Evolutionary conservation across 2,113 vertebrate species (phyloP).

Genomic region (Alaudala cheleensis): DNA sequence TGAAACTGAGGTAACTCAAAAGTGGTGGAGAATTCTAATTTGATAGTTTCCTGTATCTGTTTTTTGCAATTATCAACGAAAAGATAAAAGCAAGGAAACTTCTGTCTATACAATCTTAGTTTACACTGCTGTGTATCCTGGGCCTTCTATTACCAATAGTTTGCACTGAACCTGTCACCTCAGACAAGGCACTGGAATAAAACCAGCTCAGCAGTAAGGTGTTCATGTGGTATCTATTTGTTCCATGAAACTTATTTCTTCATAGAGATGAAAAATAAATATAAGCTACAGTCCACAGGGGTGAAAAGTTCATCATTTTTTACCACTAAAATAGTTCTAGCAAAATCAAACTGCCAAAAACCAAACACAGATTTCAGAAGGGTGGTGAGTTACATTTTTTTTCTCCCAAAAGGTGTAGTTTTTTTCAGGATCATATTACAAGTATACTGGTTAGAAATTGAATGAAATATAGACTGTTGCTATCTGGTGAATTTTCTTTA

Average conservation of each 20-base stretch:
- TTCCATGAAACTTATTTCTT: neutral
- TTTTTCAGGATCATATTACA: neutral
- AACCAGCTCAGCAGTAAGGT: fast-evolving
- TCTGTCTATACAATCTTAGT: neutral
- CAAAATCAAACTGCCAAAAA: neutral
- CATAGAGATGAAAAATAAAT: neutral
- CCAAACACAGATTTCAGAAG: neutral
- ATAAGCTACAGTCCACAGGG: neutral
- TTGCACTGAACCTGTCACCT: neutral
- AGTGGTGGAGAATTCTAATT: neutral
- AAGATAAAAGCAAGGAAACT: neutral
- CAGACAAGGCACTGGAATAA: neutral
- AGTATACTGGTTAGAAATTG: neutral
- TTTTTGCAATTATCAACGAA: neutral
- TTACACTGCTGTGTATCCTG: neutral
- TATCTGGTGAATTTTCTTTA: neutral
- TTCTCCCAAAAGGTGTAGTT: neutral
- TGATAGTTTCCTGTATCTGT: neutral
- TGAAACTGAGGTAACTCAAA: neutral
- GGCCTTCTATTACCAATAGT: neutral
- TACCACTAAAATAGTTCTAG: neutral
- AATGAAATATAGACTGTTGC: neutral
- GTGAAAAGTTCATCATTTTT: neutral
- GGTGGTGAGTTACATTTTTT: neutral
- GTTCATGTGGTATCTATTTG: neutral